Evolutionary conservation across 1,140 invertebrate genomes (phyloP), one percentile per base, ranked within the genome.

Genomic region (Helicoverpa armigera): DNA sequence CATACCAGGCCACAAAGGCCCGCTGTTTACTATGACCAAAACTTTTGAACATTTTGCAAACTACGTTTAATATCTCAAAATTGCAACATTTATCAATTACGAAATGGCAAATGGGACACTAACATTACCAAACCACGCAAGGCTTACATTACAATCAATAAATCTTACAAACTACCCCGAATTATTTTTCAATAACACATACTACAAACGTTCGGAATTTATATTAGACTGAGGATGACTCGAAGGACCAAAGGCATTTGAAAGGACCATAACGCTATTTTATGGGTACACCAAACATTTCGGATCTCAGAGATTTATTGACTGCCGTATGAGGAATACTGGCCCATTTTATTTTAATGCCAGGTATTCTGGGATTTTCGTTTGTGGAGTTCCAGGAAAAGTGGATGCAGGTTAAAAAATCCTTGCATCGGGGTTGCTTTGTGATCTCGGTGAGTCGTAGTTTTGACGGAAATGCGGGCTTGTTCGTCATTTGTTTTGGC

Each of bases 241-340:
- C 43, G 13, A 23, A 5, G 16, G 13, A 16, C 65, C 13, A 2
- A 10, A 50, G 48, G 11, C 11, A 13, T 29, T 13, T 11, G 58
- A 14, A 31, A 23, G 10, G 16, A 69, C 65, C 48, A 69, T 69
- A 23, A 69, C 16, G 2, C 18, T 11, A 9, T 50, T 69, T 69
- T 50, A 69, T 51, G 65, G 65, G 16, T 29, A 69, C 16, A 69
- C 65, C 65, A 69, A 69, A 69, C 65, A 69, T 69, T 69, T 48
- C 48, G n/a, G 35, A 23, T 18, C 4, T 43, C 14, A 16, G 3
- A 53, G 48, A 69, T 69, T 69, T 69, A 69, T 69, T 50, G 43
- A 69, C 16, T 50, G n/a, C 35, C 11, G 14, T 48, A 14, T 48
- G 31, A 69, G 16, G 48, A 13, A n/a, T 14, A 4, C n/a, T 29